These are phyloP conservation scores for Patella caerulea DNA, from an alignment of 2,888 invertebrate genomes.

Conservation along the genomic window DNA sequence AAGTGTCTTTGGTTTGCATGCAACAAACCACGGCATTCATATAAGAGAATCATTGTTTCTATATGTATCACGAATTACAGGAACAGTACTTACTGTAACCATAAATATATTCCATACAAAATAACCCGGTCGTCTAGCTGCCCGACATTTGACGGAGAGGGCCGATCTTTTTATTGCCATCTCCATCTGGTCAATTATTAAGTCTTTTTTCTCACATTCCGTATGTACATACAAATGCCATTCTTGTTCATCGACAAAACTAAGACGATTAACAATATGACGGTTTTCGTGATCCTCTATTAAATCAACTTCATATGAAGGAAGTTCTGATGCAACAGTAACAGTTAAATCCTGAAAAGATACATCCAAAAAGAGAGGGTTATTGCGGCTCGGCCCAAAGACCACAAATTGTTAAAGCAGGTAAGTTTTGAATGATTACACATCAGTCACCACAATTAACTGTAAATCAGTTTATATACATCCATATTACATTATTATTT, in stretches of 20 bases:
- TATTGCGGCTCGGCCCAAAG: not conserved
- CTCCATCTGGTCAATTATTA: slow-evolving; percentile 68
- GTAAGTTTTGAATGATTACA: not conserved
- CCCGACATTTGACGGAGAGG: slow-evolving; percentile 67
- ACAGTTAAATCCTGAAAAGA: slow-evolving; percentile 63
- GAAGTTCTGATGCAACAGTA: slow-evolving; percentile 64
- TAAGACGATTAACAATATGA: slow-evolving; percentile 65
- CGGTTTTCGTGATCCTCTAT: slow-evolving; percentile 63
- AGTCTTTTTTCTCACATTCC: slow-evolving; percentile 63
- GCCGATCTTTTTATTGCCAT: slow-evolving; percentile 65
- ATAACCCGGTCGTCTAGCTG: slow-evolving; percentile 68
- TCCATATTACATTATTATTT: no score
- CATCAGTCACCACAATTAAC: no score
- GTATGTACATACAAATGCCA: slow-evolving; percentile 68
- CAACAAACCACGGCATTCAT: no score
- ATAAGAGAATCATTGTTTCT: no score
- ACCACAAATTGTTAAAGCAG: not conserved
- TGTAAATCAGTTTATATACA: no score
- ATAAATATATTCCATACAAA: slow-evolving; percentile 71
- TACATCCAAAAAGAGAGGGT: not conserved
- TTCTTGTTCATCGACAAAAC: slow-evolving; percentile 70
- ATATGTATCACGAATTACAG: no score
- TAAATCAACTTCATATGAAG: slow-evolving; percentile 61
- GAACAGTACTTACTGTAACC: slow-evolving; percentile 63
- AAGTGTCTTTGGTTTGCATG: no score